Evolutionary conservation across 2,113 vertebrate genomes (phyloP).

Genomic region (Elaphurus davidianus): DNA sequence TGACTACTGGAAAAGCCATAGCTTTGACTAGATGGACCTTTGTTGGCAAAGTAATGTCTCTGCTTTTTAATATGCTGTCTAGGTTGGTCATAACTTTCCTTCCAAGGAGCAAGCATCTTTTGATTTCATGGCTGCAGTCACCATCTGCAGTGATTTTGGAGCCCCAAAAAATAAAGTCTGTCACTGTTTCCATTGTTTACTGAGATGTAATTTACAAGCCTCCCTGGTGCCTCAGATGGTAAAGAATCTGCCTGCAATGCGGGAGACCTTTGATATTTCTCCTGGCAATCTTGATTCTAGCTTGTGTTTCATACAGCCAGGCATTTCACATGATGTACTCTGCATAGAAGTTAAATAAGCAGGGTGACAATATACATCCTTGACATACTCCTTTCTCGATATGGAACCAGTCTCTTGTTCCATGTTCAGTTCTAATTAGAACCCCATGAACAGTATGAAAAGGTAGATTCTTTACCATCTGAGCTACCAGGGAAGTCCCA

Average conservation of each 20-base stretch:
- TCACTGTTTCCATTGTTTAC: background rate
- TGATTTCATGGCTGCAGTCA: background rate
- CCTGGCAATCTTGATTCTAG: background rate
- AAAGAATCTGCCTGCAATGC: too few species aligned
- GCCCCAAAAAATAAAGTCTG: fast-evolving
- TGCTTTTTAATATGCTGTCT: background rate
- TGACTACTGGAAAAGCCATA: background rate
- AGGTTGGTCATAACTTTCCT: background rate
- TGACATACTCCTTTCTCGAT: background rate
- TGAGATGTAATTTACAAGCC: too few species aligned
- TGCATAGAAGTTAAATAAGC: background rate
- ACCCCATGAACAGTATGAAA: background rate
- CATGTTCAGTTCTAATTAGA: background rate
- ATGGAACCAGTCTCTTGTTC: background rate
- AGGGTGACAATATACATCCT: background rate
- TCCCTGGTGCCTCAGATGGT: too few species aligned
- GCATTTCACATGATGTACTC: background rate
- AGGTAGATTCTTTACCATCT: background rate
- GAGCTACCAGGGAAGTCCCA: background rate
- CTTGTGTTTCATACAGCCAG: background rate
- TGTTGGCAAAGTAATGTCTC: background rate
- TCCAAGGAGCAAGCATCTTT: background rate
- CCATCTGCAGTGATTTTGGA: background rate
- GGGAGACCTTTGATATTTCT: background rate
- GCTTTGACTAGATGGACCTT: background rate